Percentiles rank a stretch among this genome's conserved stretches.
These are phyloP conservation scores for Athalia circularis DNA, from an alignment of 2,888 invertebrate species.

Conservation along the genomic window DNA sequence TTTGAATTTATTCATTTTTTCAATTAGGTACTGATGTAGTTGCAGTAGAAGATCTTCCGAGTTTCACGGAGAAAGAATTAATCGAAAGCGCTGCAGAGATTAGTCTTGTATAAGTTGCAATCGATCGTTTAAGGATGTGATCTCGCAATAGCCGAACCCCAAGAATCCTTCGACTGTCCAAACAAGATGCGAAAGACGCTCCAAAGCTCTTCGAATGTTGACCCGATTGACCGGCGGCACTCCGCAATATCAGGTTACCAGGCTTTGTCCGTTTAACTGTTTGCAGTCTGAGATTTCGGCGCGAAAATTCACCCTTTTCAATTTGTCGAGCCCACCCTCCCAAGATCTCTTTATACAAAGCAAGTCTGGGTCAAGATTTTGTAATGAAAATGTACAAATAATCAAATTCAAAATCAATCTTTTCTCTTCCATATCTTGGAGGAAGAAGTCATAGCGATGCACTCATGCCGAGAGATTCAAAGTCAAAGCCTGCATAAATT, in stretches of 20 bases:
- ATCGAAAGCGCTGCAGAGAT: too few relatives aligned
- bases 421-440: too few relatives aligned
- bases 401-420: too few relatives aligned
- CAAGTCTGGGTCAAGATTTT: too few relatives aligned
- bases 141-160: neutral
- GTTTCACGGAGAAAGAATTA: too few relatives aligned
- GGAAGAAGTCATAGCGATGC: too few relatives aligned
- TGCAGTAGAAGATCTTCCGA: too few relatives aligned
- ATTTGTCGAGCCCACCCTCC: neutral
- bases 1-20: too few relatives aligned
- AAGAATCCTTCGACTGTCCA: slow-evolving; percentile 58
- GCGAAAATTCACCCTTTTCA: slow-evolving; percentile 37
- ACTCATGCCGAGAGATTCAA: too few relatives aligned
- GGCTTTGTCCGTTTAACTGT: slow-evolving; percentile 64
- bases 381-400: too few relatives aligned
- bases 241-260: slow-evolving; percentile 41
- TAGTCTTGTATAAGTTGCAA: neutral
- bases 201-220: slow-evolving; percentile 59
- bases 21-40: too few relatives aligned
- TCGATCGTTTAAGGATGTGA: slow-evolving; percentile 16
- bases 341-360: too few relatives aligned
- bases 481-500: neutral
- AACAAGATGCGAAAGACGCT: slow-evolving; percentile 60
- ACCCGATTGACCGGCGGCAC: slow-evolving; percentile 56
- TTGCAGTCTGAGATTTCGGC: slow-evolving; percentile 54